These are phyloP conservation scores for Pituophis catenifer DNA, from an alignment of 2,113 vertebrate species.

Conservation along the genomic window DNA sequence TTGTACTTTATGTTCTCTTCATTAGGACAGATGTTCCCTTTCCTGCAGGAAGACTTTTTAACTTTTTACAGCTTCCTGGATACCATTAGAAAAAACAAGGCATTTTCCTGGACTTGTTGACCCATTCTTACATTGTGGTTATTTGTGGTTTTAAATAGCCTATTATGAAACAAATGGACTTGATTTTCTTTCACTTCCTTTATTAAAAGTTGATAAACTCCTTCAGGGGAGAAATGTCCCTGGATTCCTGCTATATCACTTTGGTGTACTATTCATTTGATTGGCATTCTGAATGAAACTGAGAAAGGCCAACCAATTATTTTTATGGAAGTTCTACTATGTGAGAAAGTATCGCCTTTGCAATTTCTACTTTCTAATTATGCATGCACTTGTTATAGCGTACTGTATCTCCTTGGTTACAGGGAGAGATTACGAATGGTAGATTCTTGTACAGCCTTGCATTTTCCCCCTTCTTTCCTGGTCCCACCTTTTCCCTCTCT, in stretches of 20 bases:
- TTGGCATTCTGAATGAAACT: not conserved
- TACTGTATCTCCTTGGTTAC: not conserved
- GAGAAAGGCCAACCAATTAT: not conserved
- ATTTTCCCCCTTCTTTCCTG: not conserved
- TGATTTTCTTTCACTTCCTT: not conserved
- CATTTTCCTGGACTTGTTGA: not conserved
- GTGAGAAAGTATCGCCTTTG: not conserved
- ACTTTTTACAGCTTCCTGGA: not conserved
- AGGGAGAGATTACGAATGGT: not conserved
- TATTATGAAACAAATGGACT: not conserved
- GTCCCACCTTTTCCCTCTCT: not conserved
- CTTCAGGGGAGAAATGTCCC: not conserved
- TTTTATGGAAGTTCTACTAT: not conserved
- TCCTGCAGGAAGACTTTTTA: not conserved
- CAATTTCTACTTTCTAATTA: not conserved
- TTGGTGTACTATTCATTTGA: not conserved
- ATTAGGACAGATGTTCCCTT: not conserved
- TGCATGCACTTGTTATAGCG: not conserved
- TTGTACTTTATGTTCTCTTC: not conserved
- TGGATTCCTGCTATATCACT: not conserved
- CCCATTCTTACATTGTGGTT: not conserved
- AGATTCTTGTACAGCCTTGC: not conserved
- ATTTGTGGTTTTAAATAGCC: not conserved
- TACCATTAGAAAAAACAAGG: not conserved
- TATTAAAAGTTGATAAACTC: not conserved